Base-by-base conservation (phyloP, 2,797 vertebrate species). In the Nothura maculosa region DNA sequence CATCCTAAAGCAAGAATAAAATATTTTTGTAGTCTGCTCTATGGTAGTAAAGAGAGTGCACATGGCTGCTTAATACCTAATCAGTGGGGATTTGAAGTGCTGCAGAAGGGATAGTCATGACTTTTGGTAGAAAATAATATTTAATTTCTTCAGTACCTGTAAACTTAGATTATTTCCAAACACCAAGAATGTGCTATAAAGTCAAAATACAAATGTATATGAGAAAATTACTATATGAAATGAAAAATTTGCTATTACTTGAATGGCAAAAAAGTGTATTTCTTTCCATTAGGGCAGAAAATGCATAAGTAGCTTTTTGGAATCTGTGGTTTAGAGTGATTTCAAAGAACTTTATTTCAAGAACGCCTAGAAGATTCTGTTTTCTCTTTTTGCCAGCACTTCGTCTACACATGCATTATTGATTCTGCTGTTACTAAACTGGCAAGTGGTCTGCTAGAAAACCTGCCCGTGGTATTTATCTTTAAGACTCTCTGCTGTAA, bases 401-500 rank as follows among this genome's bases (percentile, higher is more conserved):
- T 4, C 7, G 16, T 87, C 17, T 85, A 22, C 32, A 10, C 72
- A 12, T 70, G 42, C 82, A 34, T 81, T 95, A 50, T 73, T 77
- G 38, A 72, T 75, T 94, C 72, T 84, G n/a, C 52, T 76, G 48
- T 81, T 91, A 54, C 40, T 57, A 86, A 90, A 78, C 60, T 89
- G 92, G 84, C 77, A 87, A 83, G 52, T 81, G 66, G 69, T 89
- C 89, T 80, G 81, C 86, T 96, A 28, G 94, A 89, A 94, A 97
- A 54, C 2, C 3, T 90, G 89, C 94, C 67, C 80, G 57, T 95
- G 14, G 25, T 97, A 93, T 96, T 97, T 98, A 91, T 95, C 94
- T 94, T 96, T 96, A 97, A 97, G 92, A 86, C 73, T 93, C 96
- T 92, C 80, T 91, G 72, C 81, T 86, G 80, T 97, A 98, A 97